Evolutionary conservation across 2,113 vertebrate genomes (phyloP).

Genomic region (Andinoacara biseriatus): DNA sequence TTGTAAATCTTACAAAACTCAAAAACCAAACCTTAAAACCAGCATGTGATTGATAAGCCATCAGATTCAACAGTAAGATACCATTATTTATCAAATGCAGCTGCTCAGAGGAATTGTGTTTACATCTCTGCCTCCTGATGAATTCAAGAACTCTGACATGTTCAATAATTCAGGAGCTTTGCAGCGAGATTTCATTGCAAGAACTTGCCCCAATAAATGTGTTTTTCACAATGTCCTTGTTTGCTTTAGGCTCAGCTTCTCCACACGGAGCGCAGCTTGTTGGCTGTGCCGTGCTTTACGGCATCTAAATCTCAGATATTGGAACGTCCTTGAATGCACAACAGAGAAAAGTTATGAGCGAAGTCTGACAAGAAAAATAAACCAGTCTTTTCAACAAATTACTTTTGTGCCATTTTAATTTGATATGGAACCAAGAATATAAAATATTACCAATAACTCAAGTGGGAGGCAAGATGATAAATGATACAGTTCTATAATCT

Average conservation of each 20-base stretch:
- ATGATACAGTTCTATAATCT: accelerated
- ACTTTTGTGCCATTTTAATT: not conserved
- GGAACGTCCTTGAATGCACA: not conserved
- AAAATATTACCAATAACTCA: not conserved
- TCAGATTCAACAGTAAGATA: not conserved
- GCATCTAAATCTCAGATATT: not conserved
- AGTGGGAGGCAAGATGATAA: accelerated
- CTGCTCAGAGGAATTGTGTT: not conserved
- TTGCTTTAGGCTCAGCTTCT: not conserved
- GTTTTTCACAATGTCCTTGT: not conserved
- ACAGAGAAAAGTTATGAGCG: not conserved
- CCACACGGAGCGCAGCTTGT: not conserved
- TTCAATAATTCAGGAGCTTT: not conserved
- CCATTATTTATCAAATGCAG: not conserved
- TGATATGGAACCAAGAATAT: not conserved
- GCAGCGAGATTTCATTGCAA: not conserved
- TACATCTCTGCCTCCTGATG: not conserved
- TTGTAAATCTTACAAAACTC: not conserved
- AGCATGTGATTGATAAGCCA: not conserved
- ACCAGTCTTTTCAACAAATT: accelerated
- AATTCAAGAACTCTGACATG: not conserved
- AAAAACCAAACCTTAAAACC: not conserved
- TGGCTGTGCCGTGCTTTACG: not conserved
- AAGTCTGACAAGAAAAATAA: not conserved
- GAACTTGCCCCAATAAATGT: not conserved